Percentiles rank a stretch among this genome's conserved stretches.
These are phyloP conservation scores for Parauchenoglanis punctatus DNA, from an alignment of 2,797 vertebrate genomes.

Conservation along the genomic window DNA sequence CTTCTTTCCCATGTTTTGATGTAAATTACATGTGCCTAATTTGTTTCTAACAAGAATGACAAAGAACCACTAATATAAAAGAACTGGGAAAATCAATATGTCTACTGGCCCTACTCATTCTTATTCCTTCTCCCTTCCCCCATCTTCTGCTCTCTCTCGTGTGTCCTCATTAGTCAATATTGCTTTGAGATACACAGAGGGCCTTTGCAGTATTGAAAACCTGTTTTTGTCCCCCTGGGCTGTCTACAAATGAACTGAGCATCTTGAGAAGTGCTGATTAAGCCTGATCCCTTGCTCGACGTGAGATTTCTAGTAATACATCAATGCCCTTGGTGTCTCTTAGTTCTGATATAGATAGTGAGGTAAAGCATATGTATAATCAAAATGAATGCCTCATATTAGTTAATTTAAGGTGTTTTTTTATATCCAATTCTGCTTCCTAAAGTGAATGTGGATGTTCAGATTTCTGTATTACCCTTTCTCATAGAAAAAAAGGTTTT, in stretches of 20 bases:
- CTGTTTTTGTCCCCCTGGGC: constrained; percentile 54
- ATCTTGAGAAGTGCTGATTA: constrained; percentile 56
- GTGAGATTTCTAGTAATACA: constrained; percentile 19
- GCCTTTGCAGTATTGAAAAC: constrained; percentile 52
- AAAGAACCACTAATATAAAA: constrained; percentile 49
- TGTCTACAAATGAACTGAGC: constrained; percentile 50
- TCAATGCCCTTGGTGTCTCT: constrained; percentile 22
- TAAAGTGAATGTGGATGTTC: background rate
- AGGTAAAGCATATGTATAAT: background rate
- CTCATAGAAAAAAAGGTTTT: background rate
- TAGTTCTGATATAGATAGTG: constrained; percentile 10
- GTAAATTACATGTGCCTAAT: constrained; percentile 41
- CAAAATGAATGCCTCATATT: background rate
- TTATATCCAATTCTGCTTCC: background rate
- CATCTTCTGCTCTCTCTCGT: constrained; percentile 20
- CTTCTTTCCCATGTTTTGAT: constrained; percentile 29
- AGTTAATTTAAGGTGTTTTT: background rate
- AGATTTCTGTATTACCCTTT: background rate
- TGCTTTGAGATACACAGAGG: constrained; percentile 54
- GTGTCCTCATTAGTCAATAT: constrained; percentile 54
- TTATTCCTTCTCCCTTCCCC: constrained; percentile 24
- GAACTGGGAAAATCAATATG: constrained; percentile 55
- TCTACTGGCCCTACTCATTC: constrained; percentile 6
- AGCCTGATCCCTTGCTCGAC: constrained; percentile 36
- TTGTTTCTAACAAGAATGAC: constrained; percentile 43